Evolutionary conservation across 2,888 invertebrate species (phyloP), one percentile per base, ranked within the genome.

Genomic region (Caenorhabditis becei): DNA sequence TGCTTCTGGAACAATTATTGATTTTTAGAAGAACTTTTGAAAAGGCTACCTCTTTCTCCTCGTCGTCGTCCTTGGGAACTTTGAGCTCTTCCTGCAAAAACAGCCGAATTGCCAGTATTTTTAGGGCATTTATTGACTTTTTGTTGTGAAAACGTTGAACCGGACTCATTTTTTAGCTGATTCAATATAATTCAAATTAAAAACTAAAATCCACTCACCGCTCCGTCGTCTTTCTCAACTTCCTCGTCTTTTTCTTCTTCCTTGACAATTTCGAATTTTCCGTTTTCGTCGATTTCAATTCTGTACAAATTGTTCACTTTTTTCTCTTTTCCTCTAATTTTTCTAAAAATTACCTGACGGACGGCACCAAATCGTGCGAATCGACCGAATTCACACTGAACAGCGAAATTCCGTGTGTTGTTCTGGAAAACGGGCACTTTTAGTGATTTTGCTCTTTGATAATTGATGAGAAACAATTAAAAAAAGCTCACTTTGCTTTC

Each of bases 371-470:
- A 41, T 82, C 82, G 47, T 82, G 72, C n/a, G 77, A 41, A 28
- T 77, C 74, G 18, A 74, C 37, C 18, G 82, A 63, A 59, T 69
- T 77, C 23, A 82, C 82, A 69, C 82, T 78, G 65, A 71, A 82
- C n/a, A 82, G 44, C n/a, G 69, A 28, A 20, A 82, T 59, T 54
- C 82, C 82, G n/a, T 70, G 62, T 1, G 61, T 66, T 26, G 74
- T 61, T 70, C 82, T 82, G 67, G 16, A 81, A 81, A 41, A 41
- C 11, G 2, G 7, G 11, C 7, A 2, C 14, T 41, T 41, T 41
- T 41, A 2, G 7, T 14, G 41, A 14, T 7, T 41, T 41, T 41
- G 7, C 14, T 14, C 2, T 14, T 41, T 2, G 41, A 26, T 24
- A 56, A 35, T 32, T 56, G 51, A 41, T 32, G 32, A 5, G 20